Evolutionary conservation across 2,113 vertebrate genomes (phyloP), one percentile per base, ranked within the genome.

Genomic region (Peucedramus taeniatus): DNA sequence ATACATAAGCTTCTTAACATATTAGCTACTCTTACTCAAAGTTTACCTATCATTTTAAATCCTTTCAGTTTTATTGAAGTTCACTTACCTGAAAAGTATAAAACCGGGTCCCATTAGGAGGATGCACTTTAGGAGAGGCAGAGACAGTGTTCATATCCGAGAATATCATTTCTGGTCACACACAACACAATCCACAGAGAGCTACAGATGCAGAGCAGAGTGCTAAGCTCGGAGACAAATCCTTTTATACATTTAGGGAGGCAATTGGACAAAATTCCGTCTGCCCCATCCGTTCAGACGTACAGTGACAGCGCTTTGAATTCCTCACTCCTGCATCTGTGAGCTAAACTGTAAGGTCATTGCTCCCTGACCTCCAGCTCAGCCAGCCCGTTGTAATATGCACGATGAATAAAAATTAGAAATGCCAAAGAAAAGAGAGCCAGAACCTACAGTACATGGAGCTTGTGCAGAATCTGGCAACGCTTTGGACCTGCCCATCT

Each of bases 31-130:
- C 72, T 90, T 84, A 93, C 72, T 95, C 81, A 87, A 97, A 97
- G 86, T 98, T 97, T 96, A 87, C 71, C 83, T 83, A 71, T 53
- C 8, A 1, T 93, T 97, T 87, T 94, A 93, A 94, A 94, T 86
- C 59, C 59, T 49, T 90, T 81, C 82, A 63, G 81, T 87, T 72
- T 91, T 87, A 96, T 94, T 92, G 71, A 96, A 97, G 91, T 87
- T 91, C 95, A 98, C 99, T 99, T 99, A 99, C 99, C 99, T 99
- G 99, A 95, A 99, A 99, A 85, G 99, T 99, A 95, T 99, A 99
- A 98, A 99, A 99, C 89, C 99, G 98, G 59, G 99, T 99, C 97
- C 99, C 99, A 95, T 99, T 99, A 84, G 99, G 99, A 86, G 98
- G 99, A 97, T 99, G 99, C 93, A 99, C 98, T 98, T 99, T 99